Evolutionary conservation across 2,113 vertebrate genomes (phyloP).

Genomic region (Mohoua ochrocephala): DNA sequence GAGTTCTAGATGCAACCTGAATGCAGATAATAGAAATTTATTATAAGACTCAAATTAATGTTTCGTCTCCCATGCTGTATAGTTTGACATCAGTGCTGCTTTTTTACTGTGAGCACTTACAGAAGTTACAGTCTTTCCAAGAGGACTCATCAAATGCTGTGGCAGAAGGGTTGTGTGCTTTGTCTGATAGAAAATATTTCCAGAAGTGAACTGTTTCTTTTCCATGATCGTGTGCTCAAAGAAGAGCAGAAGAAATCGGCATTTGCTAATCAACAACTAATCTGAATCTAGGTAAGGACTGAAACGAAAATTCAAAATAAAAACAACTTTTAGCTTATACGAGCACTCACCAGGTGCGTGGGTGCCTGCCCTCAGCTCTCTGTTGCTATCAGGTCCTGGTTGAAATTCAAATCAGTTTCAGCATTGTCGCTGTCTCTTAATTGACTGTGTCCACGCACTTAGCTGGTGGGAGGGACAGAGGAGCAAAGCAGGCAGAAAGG

Average conservation of each 20-base stretch:
- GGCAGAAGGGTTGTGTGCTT: not conserved
- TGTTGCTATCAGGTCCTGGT: not conserved
- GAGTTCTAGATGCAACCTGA: not conserved
- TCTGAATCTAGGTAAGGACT: not conserved
- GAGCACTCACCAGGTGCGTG: not conserved
- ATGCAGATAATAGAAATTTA: not conserved
- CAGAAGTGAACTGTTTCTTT: not conserved
- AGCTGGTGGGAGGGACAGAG: not conserved
- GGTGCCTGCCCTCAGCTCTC: not conserved
- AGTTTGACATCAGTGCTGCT: not conserved
- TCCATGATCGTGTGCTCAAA: not conserved
- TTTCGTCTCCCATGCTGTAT: not conserved
- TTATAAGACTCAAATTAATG: not conserved
- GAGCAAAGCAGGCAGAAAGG: not conserved
- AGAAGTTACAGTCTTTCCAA: not conserved
- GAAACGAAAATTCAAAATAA: not conserved
- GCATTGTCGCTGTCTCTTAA: conserved; percentile 1
- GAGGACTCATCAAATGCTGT: not conserved
- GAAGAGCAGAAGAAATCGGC: not conserved
- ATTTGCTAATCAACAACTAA: not conserved
- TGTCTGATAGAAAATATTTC: not conserved
- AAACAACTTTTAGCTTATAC: not conserved
- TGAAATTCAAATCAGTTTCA: conserved; percentile 38
- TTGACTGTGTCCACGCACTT: not conserved
- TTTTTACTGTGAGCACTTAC: not conserved